Conservation (phyloP, 1,140 invertebrate genomes). For the Druon quercuslanigerum region DNA sequence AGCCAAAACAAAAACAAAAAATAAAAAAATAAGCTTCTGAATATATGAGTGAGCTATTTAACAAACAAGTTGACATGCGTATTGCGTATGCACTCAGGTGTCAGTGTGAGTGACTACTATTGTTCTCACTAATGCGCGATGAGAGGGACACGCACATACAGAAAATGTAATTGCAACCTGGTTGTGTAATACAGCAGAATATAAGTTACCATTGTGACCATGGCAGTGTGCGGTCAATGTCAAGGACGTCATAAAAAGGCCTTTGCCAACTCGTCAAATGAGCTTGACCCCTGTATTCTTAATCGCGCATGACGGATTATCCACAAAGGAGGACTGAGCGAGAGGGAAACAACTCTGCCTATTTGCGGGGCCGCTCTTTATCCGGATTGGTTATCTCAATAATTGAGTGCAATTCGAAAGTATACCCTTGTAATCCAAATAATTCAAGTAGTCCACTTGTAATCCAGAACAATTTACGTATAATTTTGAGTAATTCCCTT, state of each 20-base stretch:
- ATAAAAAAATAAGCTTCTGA: background rate
- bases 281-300: background rate
- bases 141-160: background rate
- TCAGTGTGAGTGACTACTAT: conserved; percentile 3
- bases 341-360: no score
- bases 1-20: background rate
- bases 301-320: background rate
- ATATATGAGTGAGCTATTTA: background rate
- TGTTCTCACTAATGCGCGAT: conserved; percentile 1
- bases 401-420: no score
- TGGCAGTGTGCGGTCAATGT: background rate
- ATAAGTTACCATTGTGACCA: conserved; percentile 14
- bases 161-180: conserved; percentile 4
- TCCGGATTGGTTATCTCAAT: no score
- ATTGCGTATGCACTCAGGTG: background rate
- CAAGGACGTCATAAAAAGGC: conserved; percentile 9
- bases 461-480: no score
- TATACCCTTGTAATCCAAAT: no score
- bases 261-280: conserved; percentile 2
- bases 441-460: no score
- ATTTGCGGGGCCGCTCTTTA: no score
- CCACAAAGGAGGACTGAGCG: no score
- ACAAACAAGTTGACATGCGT: background rate
- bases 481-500: no score
- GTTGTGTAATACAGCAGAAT: background rate